Conservation (phyloP, 2,113 vertebrate species). For the Hippolais icterina region DNA sequence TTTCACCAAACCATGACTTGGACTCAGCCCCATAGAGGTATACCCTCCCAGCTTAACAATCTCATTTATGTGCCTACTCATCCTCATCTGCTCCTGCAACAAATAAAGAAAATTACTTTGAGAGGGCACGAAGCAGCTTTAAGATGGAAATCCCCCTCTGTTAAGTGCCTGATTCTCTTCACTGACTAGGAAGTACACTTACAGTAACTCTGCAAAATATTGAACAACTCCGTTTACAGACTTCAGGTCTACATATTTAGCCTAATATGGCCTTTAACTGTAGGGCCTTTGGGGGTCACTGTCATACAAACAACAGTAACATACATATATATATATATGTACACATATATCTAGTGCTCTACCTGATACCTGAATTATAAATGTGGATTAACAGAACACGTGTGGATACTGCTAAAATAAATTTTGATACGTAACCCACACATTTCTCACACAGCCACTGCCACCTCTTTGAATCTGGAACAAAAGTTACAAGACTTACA, state of each 20-base stretch:
- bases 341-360: fast-evolving
- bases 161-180: background rate
- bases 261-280: background rate
- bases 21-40: background rate
- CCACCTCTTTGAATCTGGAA: background rate
- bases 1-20: background rate
- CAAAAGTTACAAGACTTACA: background rate
- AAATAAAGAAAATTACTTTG: background rate
- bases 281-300: background rate
- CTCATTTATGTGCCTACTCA: background rate
- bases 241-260: background rate
- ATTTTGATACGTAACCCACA: background rate
- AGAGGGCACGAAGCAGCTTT: background rate
- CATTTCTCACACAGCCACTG: background rate
- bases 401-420: background rate
- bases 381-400: background rate
- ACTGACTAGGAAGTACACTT: background rate
- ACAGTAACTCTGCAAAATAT: background rate
- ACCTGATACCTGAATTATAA: background rate
- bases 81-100: background rate
- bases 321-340: background rate
- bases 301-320: background rate
- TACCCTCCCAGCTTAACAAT: background rate
- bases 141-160: background rate
- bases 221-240: background rate